Evolutionary conservation across 2,797 vertebrate species (phyloP).

Genomic region (Rhabdophis nuchalis): DNA sequence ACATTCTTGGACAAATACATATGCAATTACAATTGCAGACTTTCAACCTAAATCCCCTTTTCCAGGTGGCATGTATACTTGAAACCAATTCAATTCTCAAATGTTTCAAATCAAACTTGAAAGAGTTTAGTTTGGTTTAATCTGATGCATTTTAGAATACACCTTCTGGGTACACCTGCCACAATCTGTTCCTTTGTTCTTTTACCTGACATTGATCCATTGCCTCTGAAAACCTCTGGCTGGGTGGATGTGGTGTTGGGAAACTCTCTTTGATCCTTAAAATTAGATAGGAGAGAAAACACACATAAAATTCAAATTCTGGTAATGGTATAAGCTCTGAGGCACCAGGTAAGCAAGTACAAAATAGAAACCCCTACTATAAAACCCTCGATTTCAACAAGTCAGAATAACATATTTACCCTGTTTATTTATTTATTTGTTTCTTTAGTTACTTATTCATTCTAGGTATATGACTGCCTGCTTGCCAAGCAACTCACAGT

Average conservation of each 20-base stretch:
- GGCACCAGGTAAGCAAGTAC: too few species aligned
- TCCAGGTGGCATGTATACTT: not conserved
- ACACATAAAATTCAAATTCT: not conserved
- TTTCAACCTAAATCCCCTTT: not conserved
- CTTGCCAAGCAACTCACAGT: not conserved
- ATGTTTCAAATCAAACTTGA: not conserved
- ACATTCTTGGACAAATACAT: not conserved
- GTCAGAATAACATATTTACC: not conserved
- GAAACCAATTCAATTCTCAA: not conserved
- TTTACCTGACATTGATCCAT: conserved; percentile 53
- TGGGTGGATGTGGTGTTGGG: not conserved
- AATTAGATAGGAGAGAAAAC: conserved; percentile 6
- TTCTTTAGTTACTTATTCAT: not conserved
- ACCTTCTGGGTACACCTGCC: accelerated
- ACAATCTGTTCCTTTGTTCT: not conserved
- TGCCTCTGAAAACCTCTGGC: conserved; percentile 13
- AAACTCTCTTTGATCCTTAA: conserved; percentile 29
- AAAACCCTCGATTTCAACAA: not conserved
- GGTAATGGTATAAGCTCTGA: not conserved
- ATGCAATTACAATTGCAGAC: not conserved
- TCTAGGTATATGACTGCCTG: not conserved
- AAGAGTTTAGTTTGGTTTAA: not conserved
- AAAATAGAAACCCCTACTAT: not conserved
- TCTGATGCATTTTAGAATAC: accelerated
- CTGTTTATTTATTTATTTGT: not conserved